Conservation (phyloP, 2,797 vertebrate species). For the Xiphorhynchus erythropygius region DNA sequence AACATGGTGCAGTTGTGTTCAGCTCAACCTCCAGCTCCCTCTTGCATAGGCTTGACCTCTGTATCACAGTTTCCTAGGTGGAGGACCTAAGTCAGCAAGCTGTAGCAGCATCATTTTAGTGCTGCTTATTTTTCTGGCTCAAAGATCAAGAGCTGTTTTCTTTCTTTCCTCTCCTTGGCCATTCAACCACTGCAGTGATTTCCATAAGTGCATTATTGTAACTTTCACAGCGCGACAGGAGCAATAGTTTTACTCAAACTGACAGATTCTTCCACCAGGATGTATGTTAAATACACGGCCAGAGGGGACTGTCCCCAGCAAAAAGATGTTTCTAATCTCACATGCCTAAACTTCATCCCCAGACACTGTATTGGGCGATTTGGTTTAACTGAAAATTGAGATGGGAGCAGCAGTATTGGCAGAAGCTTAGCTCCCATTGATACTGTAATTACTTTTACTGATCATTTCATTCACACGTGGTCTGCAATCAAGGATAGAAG, state of each 20-base stretch:
- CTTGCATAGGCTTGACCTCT: background rate
- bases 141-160: background rate
- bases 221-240: background rate
- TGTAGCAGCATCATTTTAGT: background rate
- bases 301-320: background rate
- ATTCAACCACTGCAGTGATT: background rate
- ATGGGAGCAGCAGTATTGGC: slow-evolving; percentile 13
- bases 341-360: slow-evolving; percentile 34
- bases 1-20: background rate
- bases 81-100: background rate
- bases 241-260: slow-evolving; percentile 44
- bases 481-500: background rate
- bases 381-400: slow-evolving; percentile 26
- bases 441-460: slow-evolving; percentile 26
- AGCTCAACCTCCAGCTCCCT: background rate
- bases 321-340: slow-evolving; percentile 28
- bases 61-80: background rate
- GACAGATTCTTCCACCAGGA: background rate
- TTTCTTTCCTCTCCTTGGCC: background rate
- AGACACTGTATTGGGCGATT: background rate
- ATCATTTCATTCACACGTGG: background rate
- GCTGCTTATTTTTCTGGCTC: background rate
- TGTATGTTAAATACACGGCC: background rate
- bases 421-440: background rate
- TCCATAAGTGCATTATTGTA: background rate